Percentiles rank a stretch among this genome's conserved stretches.
Evolutionary conservation across 2,888 invertebrate species (phyloP).

Genomic region (Tipula lateralis): DNA sequence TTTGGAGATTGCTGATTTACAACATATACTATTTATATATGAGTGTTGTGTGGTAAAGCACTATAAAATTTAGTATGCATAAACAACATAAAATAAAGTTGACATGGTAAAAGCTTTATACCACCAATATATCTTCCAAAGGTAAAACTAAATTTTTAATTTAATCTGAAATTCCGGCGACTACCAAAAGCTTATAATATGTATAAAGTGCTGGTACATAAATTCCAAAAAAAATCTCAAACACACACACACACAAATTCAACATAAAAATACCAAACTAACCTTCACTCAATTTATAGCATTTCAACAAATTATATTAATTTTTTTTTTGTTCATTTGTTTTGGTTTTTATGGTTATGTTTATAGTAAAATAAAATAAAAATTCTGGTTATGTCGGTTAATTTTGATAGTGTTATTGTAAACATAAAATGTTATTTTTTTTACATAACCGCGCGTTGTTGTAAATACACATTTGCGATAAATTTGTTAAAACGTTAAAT

Average conservation of each 20-base stretch:
- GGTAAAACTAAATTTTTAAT: background rate
- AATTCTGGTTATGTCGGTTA: background rate
- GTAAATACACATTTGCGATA: background rate
- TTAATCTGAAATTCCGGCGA: background rate
- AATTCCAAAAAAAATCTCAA: background rate
- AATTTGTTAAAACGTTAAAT: background rate
- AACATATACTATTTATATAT: no score
- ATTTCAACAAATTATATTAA: background rate
- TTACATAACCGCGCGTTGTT: background rate
- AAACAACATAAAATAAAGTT: conserved; percentile 34
- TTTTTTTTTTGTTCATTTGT: background rate
- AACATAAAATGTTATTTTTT: background rate
- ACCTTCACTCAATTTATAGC: conserved; percentile 19
- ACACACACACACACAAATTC: background rate
- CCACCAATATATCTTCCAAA: conserved; percentile 32
- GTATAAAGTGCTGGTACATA: background rate
- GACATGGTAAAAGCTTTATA: conserved; percentile 34
- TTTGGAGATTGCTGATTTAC: no score
- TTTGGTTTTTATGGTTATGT: conserved; percentile 24
- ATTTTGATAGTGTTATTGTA: background rate
- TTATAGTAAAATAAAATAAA: background rate
- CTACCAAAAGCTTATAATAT: background rate
- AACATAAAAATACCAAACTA: background rate
- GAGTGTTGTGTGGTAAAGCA: background rate
- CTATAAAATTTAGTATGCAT: conserved; percentile 29